phyloP scores from a whole-genome alignment of 35 echinoderm and acorn worm genomes.

The Ophioderma brevispina region DNA sequence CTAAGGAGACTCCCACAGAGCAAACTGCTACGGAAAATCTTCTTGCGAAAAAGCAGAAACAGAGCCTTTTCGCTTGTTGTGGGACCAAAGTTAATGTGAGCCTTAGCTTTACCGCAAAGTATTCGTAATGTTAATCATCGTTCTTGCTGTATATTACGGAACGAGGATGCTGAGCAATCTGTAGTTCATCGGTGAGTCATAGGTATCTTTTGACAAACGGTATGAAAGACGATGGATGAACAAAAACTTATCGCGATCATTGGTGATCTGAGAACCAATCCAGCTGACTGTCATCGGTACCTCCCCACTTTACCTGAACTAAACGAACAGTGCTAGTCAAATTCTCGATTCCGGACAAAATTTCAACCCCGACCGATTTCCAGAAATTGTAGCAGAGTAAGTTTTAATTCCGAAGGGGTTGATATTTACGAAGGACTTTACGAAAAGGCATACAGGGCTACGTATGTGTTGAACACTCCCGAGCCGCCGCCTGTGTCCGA shows the following conservation, averaged over 20 bases:
- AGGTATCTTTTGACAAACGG: constrained; percentile 2
- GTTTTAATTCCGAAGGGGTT: constrained; percentile 55
- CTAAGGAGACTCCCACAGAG: not conserved
- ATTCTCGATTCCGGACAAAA: constrained; percentile 33
- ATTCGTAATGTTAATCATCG: constrained; percentile 11
- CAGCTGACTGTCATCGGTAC: constrained; percentile 5
- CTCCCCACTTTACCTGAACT: not conserved
- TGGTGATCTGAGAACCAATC: not conserved
- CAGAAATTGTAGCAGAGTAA: constrained; percentile 31
- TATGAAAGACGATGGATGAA: not conserved
- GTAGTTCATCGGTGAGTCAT: not conserved
- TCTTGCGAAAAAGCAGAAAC: constrained; percentile 43
- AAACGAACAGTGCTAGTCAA: constrained; percentile 23
- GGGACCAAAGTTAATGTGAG: constrained; percentile 46
- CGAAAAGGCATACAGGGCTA: constrained; percentile 51
- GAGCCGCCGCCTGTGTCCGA: constrained; percentile 4
- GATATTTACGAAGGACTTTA: constrained; percentile 72
- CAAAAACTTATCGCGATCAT: constrained; percentile 28
- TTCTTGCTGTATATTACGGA: not conserved
- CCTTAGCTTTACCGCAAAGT: not conserved
- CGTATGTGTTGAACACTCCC: constrained; percentile 35
- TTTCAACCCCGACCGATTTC: constrained; percentile 65
- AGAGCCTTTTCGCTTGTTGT: constrained; percentile 38
- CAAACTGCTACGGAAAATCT: constrained; percentile 12
- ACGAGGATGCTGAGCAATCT: constrained; percentile 15